Evolutionary conservation across 2,113 vertebrate genomes (phyloP), one percentile per base, ranked within the genome.

Genomic region (Hipposideros armiger): DNA sequence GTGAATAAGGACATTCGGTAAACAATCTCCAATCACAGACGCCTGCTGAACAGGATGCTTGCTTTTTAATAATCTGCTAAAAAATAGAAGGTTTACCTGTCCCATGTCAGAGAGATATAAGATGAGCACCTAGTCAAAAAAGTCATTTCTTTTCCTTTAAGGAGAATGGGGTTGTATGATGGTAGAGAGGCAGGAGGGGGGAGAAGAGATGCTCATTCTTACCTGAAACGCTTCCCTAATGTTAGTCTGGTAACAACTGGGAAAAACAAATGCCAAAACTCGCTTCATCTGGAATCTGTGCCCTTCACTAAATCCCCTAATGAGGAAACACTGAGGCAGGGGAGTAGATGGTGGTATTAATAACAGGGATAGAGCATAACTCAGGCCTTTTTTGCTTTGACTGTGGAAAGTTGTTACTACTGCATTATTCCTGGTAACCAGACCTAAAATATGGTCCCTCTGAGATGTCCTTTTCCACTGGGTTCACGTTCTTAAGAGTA

Each of bases 151-250:
- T 90, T 86, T 74, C 90, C 95, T 97, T 97, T 98, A 97, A 97
- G 95, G 94, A 98, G 97, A 97, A 97, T 60, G 97, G 93, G 72
- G 94, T 87, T 98, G 96, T 94, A 97, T 73, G 47, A 94, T 96
- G 89, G 73, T 77, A 76, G 89, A 83, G 80, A 91, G 93, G 56
- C 45, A 80, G 62, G 42, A 14, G 11, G 14, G 15, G 0, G 40
- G 47, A 50, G 47, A 50, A n/a, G 74, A 47, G 3, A 20, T 67
- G 1, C 1, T n/a, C 70, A 60, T 67, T 97, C 85, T 84, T 69
- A 84, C 91, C 97, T 91, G 64, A 92, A 97, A 82, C 77, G 90
- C 91, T 97, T 97, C 92, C 87, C 95, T 87, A 87, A 90, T 86
- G 73, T 64, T 86, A 97, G 73, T 50, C 20, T 94, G 74, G 64